phyloP scores from a whole-genome alignment of 2,797 vertebrate species.

The Geotrypetes seraphini region DNA sequence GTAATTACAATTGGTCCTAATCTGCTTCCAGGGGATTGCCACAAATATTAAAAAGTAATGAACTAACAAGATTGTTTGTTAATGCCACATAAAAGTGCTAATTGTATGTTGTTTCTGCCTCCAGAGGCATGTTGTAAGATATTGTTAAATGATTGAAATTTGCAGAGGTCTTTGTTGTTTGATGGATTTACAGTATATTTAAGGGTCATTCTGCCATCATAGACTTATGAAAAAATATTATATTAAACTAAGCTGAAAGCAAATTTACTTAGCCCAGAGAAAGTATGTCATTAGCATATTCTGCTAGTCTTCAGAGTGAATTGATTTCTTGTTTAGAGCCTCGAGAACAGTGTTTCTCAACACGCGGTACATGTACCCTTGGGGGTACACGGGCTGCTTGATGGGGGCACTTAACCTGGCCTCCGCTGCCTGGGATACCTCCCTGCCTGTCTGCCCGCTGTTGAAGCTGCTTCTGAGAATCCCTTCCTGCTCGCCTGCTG shows the following conservation, averaged over 20 bases:
- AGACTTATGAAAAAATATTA: not conserved
- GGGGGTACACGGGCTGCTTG: no score
- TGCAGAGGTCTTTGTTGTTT: slow-evolving; percentile 20
- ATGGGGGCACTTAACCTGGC: no score
- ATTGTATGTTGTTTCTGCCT: slow-evolving; percentile 53
- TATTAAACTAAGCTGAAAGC: slow-evolving; percentile 1
- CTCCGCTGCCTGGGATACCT: no score
- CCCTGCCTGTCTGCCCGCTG: no score
- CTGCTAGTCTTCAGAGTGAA: slow-evolving; percentile 2
- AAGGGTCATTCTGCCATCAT: not conserved
- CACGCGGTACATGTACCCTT: no score
- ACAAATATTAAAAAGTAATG: slow-evolving; percentile 61
- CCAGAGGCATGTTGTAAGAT: slow-evolving; percentile 34
- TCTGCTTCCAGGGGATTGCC: slow-evolving; percentile 43
- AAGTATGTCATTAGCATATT: slow-evolving; percentile 7
- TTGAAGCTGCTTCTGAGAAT: no score
- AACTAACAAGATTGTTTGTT: slow-evolving; percentile 60
- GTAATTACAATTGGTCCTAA: slow-evolving; percentile 49
- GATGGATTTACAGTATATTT: slow-evolving; percentile 25
- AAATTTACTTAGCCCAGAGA: slow-evolving; percentile 12
- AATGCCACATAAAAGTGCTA: slow-evolving; percentile 52
- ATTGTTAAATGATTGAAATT: slow-evolving; percentile 39
- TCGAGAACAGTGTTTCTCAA: no score
- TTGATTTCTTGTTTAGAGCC: slow-evolving; percentile 3
- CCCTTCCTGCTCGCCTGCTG: no score